phyloP scores from a whole-genome alignment of 2,113 vertebrate genomes.

The Elaphurus davidianus region DNA sequence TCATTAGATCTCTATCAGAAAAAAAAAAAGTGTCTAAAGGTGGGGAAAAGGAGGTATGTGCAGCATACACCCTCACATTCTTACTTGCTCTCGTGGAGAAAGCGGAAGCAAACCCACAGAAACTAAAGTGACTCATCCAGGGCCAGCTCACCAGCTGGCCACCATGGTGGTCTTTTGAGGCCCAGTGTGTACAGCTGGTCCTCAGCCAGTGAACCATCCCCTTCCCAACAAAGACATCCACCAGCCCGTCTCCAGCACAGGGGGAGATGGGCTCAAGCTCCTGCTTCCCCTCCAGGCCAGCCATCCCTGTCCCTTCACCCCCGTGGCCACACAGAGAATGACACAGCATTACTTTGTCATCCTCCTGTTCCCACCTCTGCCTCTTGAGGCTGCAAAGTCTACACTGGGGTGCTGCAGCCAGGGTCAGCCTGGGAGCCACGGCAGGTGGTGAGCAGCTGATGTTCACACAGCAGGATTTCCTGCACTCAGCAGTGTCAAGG shows the following conservation, averaged over 20 bases:
- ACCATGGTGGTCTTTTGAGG: conserved; percentile 36
- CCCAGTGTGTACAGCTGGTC: neutral
- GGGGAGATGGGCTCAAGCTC: neutral
- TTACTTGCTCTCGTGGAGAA: neutral
- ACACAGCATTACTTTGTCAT: neutral
- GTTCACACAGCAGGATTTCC: neutral
- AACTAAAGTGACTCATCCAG: neutral
- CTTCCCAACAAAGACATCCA: conserved; percentile 52
- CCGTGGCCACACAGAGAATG: neutral
- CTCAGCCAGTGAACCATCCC: conserved; percentile 7
- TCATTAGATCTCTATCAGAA: neutral
- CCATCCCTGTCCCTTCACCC: neutral
- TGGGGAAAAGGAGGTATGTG: neutral
- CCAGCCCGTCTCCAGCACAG: neutral
- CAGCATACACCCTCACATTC: neutral
- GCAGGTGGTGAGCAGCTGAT: neutral
- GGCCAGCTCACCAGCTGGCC: conserved; percentile 19
- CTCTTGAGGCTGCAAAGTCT: neutral
- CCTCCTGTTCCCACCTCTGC: neutral
- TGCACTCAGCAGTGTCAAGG: neutral
- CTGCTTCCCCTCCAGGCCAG: neutral
- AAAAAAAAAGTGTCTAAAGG: neutral
- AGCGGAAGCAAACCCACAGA: neutral
- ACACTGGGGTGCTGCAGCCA: neutral
- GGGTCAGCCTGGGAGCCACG: neutral